Conservation (phyloP, 2,797 vertebrate genomes). For the Ctenosaura bakeri region DNA sequence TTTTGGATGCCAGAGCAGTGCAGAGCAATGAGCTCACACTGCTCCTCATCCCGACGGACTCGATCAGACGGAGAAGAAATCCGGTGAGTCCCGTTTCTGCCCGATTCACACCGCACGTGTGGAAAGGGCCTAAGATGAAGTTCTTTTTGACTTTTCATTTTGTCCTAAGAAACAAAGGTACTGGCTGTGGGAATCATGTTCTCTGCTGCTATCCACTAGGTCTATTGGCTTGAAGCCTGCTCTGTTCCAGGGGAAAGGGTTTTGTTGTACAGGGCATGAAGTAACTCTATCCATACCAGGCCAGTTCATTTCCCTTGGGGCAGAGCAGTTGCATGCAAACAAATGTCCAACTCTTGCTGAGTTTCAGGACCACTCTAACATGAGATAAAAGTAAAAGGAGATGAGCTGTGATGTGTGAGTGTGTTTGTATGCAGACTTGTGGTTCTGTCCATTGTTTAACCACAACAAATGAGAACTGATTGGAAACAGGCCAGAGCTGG, state of each 20-base stretch:
- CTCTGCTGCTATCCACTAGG: neutral
- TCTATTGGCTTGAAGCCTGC: rapidly evolving
- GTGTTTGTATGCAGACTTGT: neutral
- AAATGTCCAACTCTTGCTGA: neutral
- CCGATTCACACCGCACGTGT: no score
- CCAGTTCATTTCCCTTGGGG: neutral
- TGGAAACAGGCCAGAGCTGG: constrained; percentile 14
- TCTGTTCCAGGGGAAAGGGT: neutral
- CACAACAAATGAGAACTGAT: constrained; percentile 42
- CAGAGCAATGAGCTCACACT: no score
- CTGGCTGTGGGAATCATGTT: neutral
- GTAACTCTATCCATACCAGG: neutral
- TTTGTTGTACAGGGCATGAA: neutral
- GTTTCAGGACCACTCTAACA: neutral
- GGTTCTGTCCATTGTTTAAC: constrained; percentile 16
- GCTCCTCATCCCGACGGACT: no score
- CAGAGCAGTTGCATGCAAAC: neutral
- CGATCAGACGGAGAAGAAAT: no score
- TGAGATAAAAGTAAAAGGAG: neutral
- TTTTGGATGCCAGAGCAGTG: no score
- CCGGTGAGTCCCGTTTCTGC: no score
- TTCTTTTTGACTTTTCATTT: neutral
- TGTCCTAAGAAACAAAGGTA: neutral
- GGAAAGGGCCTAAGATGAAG: no score
- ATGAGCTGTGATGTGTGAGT: neutral